Conservation (phyloP, 2,888 invertebrate species). For the Aphelenchoides bicaudatus region DNA sequence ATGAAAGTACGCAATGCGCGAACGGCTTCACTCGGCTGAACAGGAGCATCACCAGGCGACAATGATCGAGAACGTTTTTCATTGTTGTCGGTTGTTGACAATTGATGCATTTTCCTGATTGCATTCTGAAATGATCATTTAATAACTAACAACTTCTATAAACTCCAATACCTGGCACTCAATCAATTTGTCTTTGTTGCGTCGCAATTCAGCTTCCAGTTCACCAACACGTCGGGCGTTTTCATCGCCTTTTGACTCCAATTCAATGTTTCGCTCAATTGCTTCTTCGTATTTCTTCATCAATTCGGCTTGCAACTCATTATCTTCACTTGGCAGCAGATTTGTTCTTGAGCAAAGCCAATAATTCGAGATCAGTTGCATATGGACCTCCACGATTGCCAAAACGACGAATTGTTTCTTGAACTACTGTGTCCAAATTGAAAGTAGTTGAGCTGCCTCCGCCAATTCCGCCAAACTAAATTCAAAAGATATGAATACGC, state of each 20-base stretch:
- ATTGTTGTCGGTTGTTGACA: conserved; percentile 46
- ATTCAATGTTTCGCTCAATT: conserved; percentile 57
- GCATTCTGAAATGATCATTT: conserved; percentile 35
- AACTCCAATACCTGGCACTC: conserved; percentile 36
- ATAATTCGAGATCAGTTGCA: conserved; percentile 27
- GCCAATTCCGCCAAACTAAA: conserved; percentile 27
- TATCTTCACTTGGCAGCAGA: conserved; percentile 36
- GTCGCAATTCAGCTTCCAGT: conserved; percentile 50
- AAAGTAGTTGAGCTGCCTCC: conserved; percentile 36
- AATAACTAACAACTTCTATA: neutral
- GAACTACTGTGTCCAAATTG: conserved; percentile 45
- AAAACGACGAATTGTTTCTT: conserved; percentile 43
- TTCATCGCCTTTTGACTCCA: conserved; percentile 57
- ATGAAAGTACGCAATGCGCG: conserved; percentile 52
- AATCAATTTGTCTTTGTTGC: conserved; percentile 50
- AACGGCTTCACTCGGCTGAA: conserved; percentile 55
- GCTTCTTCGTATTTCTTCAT: conserved; percentile 58
- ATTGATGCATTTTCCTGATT: conserved; percentile 54
- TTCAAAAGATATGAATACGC: neutral
- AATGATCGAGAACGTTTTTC: conserved; percentile 52
- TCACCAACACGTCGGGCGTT: conserved; percentile 52
- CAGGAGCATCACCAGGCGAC: conserved; percentile 49
- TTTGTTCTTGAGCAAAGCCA: conserved; percentile 27
- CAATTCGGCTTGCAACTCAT: conserved; percentile 53
- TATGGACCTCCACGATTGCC: conserved; percentile 26